Percentiles rank a stretch among this genome's conserved stretches.
Conservation (phyloP, 2,888 invertebrate species). For the Polymixis lichenea region DNA sequence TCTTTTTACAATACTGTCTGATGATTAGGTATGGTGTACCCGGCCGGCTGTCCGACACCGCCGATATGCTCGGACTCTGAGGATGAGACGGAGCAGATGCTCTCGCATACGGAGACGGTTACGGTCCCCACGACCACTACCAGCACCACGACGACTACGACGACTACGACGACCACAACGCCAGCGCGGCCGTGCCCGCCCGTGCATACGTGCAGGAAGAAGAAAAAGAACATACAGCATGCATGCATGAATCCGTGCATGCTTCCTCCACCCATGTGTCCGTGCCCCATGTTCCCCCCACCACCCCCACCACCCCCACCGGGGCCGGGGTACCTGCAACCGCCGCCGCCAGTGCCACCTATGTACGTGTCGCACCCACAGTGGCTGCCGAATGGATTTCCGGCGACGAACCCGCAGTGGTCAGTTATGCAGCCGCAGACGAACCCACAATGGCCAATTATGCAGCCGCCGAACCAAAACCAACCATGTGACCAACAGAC, state of each 20-base stretch:
- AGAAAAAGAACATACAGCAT: slow-evolving; percentile 22
- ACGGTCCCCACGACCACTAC: too few relatives aligned
- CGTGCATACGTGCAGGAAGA: slow-evolving; percentile 42
- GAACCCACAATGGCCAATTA: background rate
- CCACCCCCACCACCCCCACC: slow-evolving; percentile 13
- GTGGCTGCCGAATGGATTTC: background rate
- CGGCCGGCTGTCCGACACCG: slow-evolving; percentile 70
- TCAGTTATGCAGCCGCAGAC: background rate
- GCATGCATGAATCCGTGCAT: slow-evolving; percentile 44
- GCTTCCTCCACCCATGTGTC: slow-evolving; percentile 23
- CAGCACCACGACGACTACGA: slow-evolving; percentile 36
- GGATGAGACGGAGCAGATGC: slow-evolving; percentile 10
- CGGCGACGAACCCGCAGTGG: background rate
- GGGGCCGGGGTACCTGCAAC: too few relatives aligned
- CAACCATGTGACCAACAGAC: slow-evolving; percentile 4
- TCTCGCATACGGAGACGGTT: rapidly evolving
- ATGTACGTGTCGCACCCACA: background rate
- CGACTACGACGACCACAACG: slow-evolving; percentile 25
- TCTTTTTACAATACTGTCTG: slow-evolving; percentile 19
- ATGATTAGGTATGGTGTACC: slow-evolving; percentile 36
- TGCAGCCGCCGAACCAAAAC: background rate
- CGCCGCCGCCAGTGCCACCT: background rate
- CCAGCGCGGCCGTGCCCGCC: slow-evolving; percentile 59
- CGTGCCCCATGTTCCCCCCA: slow-evolving; percentile 4
- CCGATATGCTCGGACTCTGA: slow-evolving; percentile 71